Evolutionary conservation across 2,113 vertebrate genomes (phyloP).

Genomic region (Octodon degus): DNA sequence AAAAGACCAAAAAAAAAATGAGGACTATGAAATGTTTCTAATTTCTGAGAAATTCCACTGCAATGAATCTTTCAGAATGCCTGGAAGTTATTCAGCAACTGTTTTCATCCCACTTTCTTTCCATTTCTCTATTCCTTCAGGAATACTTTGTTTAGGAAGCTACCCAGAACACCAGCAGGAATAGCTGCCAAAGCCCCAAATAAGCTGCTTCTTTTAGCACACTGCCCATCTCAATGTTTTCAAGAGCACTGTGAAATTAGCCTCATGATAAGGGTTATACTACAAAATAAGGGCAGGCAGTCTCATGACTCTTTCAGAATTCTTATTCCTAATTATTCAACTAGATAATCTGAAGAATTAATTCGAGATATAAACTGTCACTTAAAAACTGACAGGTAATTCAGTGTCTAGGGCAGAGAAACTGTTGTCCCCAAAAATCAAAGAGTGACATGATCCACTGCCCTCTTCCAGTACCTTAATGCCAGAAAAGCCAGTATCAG

Average conservation of each 20-base stretch:
- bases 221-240: constrained; percentile 32
- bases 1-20: constrained; percentile 45
- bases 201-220: constrained; percentile 32
- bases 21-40: constrained; percentile 47
- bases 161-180: neutral
- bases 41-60: constrained; percentile 39
- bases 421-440: neutral
- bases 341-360: constrained; percentile 11
- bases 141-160: neutral
- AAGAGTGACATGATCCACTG: neutral
- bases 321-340: constrained; percentile 39
- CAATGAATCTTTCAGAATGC: neutral
- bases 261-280: neutral
- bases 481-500: neutral
- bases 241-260: constrained; percentile 1
- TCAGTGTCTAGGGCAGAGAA: neutral
- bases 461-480: neutral
- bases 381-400: constrained; percentile 35
- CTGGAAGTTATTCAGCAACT: neutral
- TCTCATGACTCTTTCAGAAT: neutral
- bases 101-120: constrained; percentile 33
- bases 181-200: constrained; percentile 28
- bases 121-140: neutral
- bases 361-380: constrained; percentile 60
- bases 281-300: constrained; percentile 6